phyloP scores from a whole-genome alignment of 2,888 invertebrate genomes.

The Leptinotarsa juncta region DNA sequence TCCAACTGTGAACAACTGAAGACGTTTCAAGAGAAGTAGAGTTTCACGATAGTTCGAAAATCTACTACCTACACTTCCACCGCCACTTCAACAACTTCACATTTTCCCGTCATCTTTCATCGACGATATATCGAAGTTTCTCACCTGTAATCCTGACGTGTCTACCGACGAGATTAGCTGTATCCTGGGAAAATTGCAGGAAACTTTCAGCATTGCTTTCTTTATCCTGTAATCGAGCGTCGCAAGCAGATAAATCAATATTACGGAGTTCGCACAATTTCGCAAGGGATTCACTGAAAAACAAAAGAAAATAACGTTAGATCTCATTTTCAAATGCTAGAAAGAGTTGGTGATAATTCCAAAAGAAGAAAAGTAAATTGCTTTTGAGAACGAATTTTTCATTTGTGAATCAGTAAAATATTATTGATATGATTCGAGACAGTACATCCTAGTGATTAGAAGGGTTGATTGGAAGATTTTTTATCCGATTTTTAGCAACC shows the following conservation, averaged over 20 bases:
- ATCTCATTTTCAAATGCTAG: neutral
- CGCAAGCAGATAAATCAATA: constrained; percentile 72
- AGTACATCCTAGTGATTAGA: no score
- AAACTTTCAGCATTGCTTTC: constrained; percentile 73
- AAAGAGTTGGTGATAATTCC: neutral
- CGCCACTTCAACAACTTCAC: neutral
- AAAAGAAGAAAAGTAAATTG: neutral
- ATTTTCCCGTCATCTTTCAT: neutral
- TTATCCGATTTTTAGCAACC: no score
- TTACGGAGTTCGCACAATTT: constrained; percentile 76
- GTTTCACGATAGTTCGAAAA: no score
- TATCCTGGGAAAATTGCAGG: constrained; percentile 69
- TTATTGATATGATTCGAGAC: no score
- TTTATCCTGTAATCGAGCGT: constrained; percentile 75
- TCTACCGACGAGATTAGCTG: constrained; percentile 75
- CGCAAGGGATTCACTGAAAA: constrained; percentile 73
- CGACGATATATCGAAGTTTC: constrained; percentile 38
- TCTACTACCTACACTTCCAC: no score
- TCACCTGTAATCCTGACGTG: constrained; percentile 75
- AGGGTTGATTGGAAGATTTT: no score
- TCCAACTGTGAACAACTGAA: no score
- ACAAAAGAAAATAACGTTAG: constrained; percentile 33
- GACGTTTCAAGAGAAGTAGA: no score
- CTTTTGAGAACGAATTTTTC: neutral
- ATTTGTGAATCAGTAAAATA: no score